Percentiles rank a stretch among this genome's conserved stretches.
These are phyloP conservation scores for Thereva nobilitata DNA, from an alignment of 2,888 invertebrate species.

Conservation along the genomic window DNA sequence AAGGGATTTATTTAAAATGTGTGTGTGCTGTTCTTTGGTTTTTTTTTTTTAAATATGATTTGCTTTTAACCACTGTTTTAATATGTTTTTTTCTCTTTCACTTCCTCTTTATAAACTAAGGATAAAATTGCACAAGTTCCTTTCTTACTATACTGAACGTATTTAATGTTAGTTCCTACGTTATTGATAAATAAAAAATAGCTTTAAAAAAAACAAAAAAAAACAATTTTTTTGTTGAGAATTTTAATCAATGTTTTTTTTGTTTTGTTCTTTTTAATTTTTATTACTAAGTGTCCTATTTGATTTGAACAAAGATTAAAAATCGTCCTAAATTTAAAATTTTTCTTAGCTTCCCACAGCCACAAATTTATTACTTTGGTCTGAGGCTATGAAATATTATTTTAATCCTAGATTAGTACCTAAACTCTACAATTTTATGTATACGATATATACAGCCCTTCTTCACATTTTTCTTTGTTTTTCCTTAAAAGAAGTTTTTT, in stretches of 20 bases:
- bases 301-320: slow-evolving; percentile 31
- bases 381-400: slow-evolving; percentile 40
- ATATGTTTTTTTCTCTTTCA: too few species aligned
- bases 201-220: background rate
- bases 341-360: slow-evolving; percentile 41
- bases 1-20: too few species aligned
- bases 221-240: background rate
- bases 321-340: slow-evolving; percentile 36
- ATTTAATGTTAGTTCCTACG: too few species aligned
- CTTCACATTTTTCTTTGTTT: background rate
- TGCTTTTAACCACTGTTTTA: too few species aligned
- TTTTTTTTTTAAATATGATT: too few species aligned
- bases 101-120: too few species aligned
- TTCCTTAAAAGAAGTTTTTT: too few species aligned
- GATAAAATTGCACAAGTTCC: too few species aligned
- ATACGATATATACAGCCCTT: slow-evolving; percentile 7
- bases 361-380: slow-evolving; percentile 42
- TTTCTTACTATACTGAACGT: too few species aligned
- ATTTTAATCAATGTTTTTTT: background rate
- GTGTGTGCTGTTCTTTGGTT: too few species aligned
- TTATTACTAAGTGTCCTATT: slow-evolving; percentile 31
- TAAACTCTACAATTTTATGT: slow-evolving; percentile 19
- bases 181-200: too few species aligned
- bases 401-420: slow-evolving; percentile 3
- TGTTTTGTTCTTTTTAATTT: slow-evolving; percentile 24